Evolutionary conservation across 2,888 invertebrate genomes (phyloP).

Genomic region (Piscicola geometra): DNA sequence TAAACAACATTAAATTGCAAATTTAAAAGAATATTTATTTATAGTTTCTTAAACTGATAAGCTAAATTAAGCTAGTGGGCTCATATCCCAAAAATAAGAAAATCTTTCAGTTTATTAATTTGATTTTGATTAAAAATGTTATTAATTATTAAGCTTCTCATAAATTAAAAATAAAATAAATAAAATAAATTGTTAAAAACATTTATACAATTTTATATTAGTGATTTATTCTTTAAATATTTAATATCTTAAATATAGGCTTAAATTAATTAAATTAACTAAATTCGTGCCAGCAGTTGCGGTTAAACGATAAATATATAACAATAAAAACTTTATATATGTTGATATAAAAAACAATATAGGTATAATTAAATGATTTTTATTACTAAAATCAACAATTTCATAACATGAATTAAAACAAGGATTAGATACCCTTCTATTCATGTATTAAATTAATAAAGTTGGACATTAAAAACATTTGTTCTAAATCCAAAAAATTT

Average conservation of each 20-base stretch:
- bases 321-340: constrained; percentile 28
- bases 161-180: constrained; percentile 15
- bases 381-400: neutral
- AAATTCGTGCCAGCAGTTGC: constrained; percentile 48
- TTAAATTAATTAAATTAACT: constrained; percentile 33
- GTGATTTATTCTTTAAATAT: constrained; percentile 37
- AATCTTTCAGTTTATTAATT: constrained; percentile 36
- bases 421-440: constrained; percentile 60
- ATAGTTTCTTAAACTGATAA: constrained; percentile 40
- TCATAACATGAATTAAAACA: constrained; percentile 55
- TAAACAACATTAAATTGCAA: constrained; percentile 44
- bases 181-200: constrained; percentile 22
- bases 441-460: constrained; percentile 37
- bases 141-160: constrained; percentile 5
- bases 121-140: constrained; percentile 41
- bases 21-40: constrained; percentile 41
- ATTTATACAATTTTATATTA: constrained; percentile 24
- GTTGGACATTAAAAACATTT: constrained; percentile 44
- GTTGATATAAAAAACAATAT: neutral
- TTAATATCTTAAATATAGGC: constrained; percentile 32
- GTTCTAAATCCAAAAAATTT: constrained; percentile 47
- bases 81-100: constrained; percentile 43
- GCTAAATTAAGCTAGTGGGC: constrained; percentile 44
- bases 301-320: constrained; percentile 46
- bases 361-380: constrained; percentile 20